Evolutionary conservation across 2,797 vertebrate genomes (phyloP).

Genomic region (Gymnothorax reevesii): DNA sequence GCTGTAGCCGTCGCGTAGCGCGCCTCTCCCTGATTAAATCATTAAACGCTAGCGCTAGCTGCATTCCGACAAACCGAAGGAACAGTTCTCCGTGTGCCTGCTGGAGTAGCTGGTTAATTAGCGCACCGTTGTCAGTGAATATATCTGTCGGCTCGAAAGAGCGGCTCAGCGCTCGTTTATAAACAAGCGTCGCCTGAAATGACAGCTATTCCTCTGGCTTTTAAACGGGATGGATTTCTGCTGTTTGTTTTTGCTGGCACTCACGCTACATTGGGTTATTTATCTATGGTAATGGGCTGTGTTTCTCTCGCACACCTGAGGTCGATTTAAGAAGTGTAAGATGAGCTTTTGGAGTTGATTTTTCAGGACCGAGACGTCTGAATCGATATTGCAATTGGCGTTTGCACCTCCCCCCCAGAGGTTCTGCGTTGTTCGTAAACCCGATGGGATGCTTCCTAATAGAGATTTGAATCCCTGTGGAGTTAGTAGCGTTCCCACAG

Average conservation of each 20-base stretch:
- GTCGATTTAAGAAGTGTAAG: conserved; percentile 16
- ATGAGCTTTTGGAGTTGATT: background rate
- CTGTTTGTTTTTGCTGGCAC: background rate
- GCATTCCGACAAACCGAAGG: background rate
- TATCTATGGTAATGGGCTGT: background rate
- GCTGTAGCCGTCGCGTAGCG: background rate
- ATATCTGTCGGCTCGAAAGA: background rate
- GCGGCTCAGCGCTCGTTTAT: background rate
- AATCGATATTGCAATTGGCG: background rate
- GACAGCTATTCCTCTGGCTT: background rate
- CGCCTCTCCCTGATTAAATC: background rate
- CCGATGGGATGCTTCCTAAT: background rate
- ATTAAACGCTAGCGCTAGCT: background rate
- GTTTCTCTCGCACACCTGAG: background rate
- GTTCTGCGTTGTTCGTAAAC: background rate
- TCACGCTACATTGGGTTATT: background rate
- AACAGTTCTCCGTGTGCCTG: background rate
- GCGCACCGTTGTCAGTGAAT: background rate
- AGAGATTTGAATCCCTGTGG: background rate
- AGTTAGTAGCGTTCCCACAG: background rate
- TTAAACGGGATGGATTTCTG: background rate
- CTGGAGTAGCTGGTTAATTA: background rate
- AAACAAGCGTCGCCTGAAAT: background rate
- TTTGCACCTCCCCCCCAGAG: background rate
- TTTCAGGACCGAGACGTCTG: background rate